phyloP scores from a whole-genome alignment of 92 coral and sea anemone genomes.

The Scolanthus callimorphus region DNA sequence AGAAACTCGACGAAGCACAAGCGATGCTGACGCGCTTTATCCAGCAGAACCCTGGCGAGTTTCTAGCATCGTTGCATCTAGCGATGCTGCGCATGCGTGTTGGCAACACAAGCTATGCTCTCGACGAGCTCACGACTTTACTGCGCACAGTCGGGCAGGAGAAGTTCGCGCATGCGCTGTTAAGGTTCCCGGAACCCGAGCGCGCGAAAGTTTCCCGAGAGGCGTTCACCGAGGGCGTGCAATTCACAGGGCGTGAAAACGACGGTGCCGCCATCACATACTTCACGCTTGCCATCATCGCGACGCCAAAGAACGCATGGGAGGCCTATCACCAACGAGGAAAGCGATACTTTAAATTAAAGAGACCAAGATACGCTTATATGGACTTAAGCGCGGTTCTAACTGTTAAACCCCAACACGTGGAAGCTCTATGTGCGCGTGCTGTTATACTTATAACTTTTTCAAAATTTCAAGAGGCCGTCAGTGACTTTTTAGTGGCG shows the following conservation, averaged over 20 bases:
- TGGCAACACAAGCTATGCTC: slow-evolving; percentile 52
- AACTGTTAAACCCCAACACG: slow-evolving; percentile 28
- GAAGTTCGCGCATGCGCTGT: slow-evolving; percentile 43
- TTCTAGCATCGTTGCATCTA: slow-evolving; percentile 59
- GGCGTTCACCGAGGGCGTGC: slow-evolving; percentile 65
- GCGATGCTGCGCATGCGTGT: slow-evolving; percentile 77
- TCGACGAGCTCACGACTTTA: slow-evolving; percentile 64
- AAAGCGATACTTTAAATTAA: slow-evolving; percentile 15
- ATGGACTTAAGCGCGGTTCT: slow-evolving; percentile 44
- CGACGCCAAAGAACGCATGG: slow-evolving; percentile 52
- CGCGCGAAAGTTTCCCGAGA: slow-evolving; percentile 63
- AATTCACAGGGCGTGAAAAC: not conserved
- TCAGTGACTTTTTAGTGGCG: slow-evolving; percentile 60
- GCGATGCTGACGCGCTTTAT: slow-evolving; percentile 76
- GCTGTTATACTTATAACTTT: slow-evolving; percentile 28
- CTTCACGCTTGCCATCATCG: slow-evolving; percentile 60
- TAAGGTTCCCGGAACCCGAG: slow-evolving; percentile 39
- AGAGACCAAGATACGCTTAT: slow-evolving; percentile 39
- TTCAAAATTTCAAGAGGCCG: slow-evolving; percentile 37
- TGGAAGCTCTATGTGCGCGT: slow-evolving; percentile 53
- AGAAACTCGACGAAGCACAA: slow-evolving; percentile 81
- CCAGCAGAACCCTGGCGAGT: slow-evolving; percentile 62
- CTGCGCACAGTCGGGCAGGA: slow-evolving; percentile 75
- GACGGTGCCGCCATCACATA: slow-evolving; percentile 27
- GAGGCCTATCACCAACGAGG: slow-evolving; percentile 58